Conservation (phyloP, 2,113 vertebrate genomes). For the Tyrannus savana region DNA sequence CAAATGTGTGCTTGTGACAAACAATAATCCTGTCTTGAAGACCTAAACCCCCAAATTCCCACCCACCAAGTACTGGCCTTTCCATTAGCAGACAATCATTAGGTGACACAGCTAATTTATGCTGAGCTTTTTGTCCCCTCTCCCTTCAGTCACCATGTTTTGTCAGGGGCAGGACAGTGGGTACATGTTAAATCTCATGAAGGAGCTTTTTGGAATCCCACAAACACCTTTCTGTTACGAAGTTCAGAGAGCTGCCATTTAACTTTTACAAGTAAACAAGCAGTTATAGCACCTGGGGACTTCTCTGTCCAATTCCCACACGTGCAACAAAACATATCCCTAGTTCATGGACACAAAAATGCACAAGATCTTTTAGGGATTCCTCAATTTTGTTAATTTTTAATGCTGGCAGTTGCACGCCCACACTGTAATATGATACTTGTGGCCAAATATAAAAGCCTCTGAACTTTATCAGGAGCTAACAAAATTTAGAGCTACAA, state of each 20-base stretch:
- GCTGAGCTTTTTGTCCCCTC: neutral
- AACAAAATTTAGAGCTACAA: neutral
- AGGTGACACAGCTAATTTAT: neutral
- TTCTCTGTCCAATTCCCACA: neutral
- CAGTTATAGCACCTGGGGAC: neutral
- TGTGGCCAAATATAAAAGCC: neutral
- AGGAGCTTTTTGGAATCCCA: neutral
- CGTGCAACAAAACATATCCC: neutral
- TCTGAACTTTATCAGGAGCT: neutral
- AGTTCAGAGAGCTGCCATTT: neutral
- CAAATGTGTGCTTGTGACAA: neutral
- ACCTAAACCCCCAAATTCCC: neutral
- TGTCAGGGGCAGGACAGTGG: neutral
- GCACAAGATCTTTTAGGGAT: neutral
- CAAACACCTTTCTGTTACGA: neutral
- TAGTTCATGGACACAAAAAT: neutral
- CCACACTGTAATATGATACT: rapidly evolving
- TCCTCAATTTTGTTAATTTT: neutral
- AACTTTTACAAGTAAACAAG: neutral
- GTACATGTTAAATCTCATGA: neutral
- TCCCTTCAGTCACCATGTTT: neutral
- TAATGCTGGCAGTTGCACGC: neutral
- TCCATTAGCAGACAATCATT: neutral
- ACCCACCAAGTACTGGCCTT: rapidly evolving
- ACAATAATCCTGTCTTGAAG: neutral